Percentiles rank a stretch among this genome's conserved stretches.
These are phyloP conservation scores for Sternotherus odoratus DNA, from an alignment of 2,797 vertebrate genomes.

Conservation along the genomic window DNA sequence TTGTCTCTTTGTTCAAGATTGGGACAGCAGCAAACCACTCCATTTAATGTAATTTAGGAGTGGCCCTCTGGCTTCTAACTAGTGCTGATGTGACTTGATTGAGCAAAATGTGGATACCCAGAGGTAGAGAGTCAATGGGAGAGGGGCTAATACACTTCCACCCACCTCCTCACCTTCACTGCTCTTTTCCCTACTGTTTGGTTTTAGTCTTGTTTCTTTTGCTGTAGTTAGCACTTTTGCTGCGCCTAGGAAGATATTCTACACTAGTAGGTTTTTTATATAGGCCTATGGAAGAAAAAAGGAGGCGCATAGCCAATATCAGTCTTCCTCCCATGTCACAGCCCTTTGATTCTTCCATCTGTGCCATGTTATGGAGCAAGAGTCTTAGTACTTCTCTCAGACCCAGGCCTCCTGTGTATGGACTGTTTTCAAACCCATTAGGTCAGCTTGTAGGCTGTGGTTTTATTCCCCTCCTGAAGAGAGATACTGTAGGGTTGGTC, in stretches of 20 bases:
- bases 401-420: background rate
- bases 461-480: background rate
- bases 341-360: background rate
- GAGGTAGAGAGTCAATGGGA: background rate
- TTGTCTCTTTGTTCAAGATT: background rate
- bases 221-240: background rate
- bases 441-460: background rate
- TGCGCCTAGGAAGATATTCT: conserved; percentile 5
- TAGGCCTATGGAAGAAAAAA: background rate
- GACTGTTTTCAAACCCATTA: background rate
- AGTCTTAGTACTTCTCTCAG: conserved; percentile 3
- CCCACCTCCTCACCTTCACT: background rate
- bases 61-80: background rate
- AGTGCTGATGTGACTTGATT: background rate
- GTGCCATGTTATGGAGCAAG: background rate
- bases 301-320: background rate
- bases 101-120: fast-evolving
- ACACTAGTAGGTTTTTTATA: background rate
- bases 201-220: conserved; percentile 23
- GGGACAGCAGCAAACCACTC: background rate
- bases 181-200: background rate
- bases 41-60: conserved; percentile 22
- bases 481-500: background rate
- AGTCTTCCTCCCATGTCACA: background rate
- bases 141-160: background rate